phyloP scores from a whole-genome alignment of 2,888 invertebrate genomes.

The Orthosia cruda region DNA sequence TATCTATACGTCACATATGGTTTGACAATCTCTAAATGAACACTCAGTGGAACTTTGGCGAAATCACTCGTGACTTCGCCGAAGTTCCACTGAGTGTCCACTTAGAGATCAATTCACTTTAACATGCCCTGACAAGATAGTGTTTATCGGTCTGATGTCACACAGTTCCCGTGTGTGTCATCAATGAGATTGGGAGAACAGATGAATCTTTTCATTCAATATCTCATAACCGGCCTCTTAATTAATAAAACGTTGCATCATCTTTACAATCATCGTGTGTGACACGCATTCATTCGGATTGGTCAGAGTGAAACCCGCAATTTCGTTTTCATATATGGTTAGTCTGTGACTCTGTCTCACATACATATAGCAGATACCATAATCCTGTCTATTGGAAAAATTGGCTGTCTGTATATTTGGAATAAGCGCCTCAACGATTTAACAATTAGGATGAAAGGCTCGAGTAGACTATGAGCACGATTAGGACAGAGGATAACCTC shows the following conservation, averaged over 20 bases:
- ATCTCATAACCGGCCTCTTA: too few relatives aligned
- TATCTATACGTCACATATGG: neutral
- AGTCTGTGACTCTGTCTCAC: neutral
- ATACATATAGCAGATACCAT: too few relatives aligned
- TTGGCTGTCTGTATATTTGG: too few relatives aligned
- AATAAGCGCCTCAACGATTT: too few relatives aligned
- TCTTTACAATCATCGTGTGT: neutral
- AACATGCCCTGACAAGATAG: neutral
- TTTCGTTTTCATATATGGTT: neutral
- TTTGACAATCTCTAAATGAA: neutral
- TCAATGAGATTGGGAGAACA: neutral
- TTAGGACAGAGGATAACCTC: too few relatives aligned
- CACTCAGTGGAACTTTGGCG: constrained; percentile 35
- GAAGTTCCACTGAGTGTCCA: too few relatives aligned
- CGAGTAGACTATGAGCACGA: too few relatives aligned
- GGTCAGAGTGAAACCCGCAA: neutral
- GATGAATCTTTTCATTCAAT: constrained; percentile 7
- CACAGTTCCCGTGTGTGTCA: constrained; percentile 17
- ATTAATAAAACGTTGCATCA: constrained; percentile 16
- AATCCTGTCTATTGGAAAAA: too few relatives aligned
- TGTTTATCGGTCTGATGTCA: constrained; percentile 11
- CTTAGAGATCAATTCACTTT: too few relatives aligned
- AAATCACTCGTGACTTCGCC: constrained; percentile 1
- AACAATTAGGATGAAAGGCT: too few relatives aligned
- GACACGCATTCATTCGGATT: neutral